Percentiles rank a stretch among this genome's conserved stretches.
phyloP scores from a whole-genome alignment of 2,113 vertebrate species.

The Protobothrops mucrosquamatus region DNA sequence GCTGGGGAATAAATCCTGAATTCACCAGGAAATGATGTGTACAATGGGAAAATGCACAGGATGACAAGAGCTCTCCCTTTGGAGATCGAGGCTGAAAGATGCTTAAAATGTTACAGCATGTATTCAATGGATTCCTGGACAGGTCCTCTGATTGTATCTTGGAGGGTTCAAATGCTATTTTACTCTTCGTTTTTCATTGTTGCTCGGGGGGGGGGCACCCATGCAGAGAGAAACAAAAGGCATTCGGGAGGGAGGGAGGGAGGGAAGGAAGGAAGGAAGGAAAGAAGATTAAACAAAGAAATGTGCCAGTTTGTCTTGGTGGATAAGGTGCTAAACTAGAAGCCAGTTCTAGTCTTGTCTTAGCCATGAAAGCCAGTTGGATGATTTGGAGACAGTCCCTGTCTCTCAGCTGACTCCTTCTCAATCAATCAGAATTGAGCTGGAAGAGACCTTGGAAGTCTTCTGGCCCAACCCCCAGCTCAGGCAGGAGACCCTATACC shows the following conservation, averaged over 20 bases:
- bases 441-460: too few species aligned
- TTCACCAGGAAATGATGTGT: constrained; percentile 80
- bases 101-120: constrained; percentile 71
- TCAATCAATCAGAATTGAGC: background rate
- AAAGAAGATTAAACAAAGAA: background rate
- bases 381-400: background rate
- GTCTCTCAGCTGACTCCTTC: background rate
- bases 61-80: constrained; percentile 76
- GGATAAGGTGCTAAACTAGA: background rate
- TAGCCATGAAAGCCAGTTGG: background rate
- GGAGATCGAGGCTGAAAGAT: constrained; percentile 70
- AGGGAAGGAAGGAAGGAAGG: background rate
- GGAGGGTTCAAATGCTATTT: constrained; percentile 72
- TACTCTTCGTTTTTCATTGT: constrained; percentile 40
- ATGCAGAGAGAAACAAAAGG: background rate
- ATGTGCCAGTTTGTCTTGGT: background rate
- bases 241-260: background rate
- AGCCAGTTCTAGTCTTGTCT: background rate
- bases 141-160: constrained; percentile 80
- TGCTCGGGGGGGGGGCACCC: background rate
- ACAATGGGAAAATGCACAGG: constrained; percentile 72
- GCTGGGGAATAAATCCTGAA: constrained; percentile 79
- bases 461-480: too few species aligned
- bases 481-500: too few species aligned
- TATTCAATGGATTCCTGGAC: constrained; percentile 71